Conservation (phyloP, 2,888 invertebrate species). For the Lumbricus terrestris region DNA sequence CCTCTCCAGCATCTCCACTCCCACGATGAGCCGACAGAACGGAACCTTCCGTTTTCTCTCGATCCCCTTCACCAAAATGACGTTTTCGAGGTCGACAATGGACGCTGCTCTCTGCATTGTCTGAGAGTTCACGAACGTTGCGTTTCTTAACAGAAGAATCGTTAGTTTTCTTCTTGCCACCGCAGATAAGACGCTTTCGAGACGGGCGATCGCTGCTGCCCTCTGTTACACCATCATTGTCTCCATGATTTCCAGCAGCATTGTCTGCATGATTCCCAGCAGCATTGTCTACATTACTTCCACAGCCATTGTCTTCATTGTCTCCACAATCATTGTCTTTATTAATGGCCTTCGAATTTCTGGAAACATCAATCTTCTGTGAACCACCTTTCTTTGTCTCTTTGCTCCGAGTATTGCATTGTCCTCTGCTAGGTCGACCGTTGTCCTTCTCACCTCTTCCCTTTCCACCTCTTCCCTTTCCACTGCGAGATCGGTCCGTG, state of each 20-base stretch:
- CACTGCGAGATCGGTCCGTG: background rate
- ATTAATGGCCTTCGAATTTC: background rate
- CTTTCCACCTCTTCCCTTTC: background rate
- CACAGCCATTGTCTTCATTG: background rate
- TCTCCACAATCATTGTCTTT: too few species aligned
- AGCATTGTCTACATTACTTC: too few species aligned
- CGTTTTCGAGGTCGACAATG: background rate
- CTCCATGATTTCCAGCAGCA: too few species aligned
- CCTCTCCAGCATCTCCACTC: background rate
- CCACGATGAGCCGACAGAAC: background rate
- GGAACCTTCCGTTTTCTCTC: background rate
- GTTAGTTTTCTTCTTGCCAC: background rate
- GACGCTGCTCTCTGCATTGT: too few species aligned
- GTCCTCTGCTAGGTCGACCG: background rate
- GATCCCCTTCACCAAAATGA: background rate
- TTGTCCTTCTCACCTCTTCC: too few species aligned
- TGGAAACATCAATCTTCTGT: background rate
- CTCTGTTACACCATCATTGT: background rate
- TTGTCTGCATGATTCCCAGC: too few species aligned
- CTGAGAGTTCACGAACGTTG: background rate
- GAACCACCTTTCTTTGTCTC: background rate
- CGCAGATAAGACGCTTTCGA: background rate
- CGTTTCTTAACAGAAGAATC: background rate
- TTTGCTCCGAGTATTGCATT: background rate
- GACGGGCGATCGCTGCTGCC: background rate